Percentiles rank a stretch among this genome's conserved stretches.
Conservation (phyloP, 2,797 vertebrate species). For the Triplophysa yarkandensis region DNA sequence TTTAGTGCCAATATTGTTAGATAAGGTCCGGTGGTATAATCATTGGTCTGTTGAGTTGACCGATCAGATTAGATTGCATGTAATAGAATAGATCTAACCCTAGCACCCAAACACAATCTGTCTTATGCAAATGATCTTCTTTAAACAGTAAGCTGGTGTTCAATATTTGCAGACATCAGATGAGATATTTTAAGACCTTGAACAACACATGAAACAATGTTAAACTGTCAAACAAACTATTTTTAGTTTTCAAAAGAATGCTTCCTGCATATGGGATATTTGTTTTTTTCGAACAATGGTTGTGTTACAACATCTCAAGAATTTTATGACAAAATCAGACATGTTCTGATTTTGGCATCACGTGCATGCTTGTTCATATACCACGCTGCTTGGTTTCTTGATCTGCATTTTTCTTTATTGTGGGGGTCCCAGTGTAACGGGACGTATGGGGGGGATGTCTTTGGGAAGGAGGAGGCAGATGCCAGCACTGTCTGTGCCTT, state of each 20-base stretch:
- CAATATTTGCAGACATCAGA: neutral
- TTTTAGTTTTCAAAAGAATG: neutral
- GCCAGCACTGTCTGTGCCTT: constrained; percentile 62
- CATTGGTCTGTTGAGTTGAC: constrained; percentile 7
- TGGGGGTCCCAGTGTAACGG: constrained; percentile 19
- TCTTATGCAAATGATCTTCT: neutral
- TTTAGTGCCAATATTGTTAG: neutral
- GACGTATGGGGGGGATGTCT: constrained; percentile 59
- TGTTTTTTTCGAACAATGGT: neutral
- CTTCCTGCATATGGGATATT: neutral
- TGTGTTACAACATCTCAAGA: neutral
- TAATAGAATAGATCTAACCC: constrained; percentile 6
- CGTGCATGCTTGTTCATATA: neutral
- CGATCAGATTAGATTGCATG: constrained; percentile 21
- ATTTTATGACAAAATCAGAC: constrained; percentile 11
- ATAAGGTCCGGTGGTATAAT: neutral
- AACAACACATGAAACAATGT: neutral
- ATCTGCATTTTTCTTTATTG: constrained; percentile 34
- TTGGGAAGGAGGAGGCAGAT: constrained; percentile 67
- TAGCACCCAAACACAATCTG: neutral
- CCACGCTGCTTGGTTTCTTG: neutral
- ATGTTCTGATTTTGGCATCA: constrained; percentile 12
- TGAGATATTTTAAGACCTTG: neutral
- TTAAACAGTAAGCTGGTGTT: neutral
- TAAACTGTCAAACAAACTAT: neutral